These are phyloP conservation scores for Maniola hyperantus DNA, from an alignment of 2,888 invertebrate genomes.

Conservation along the genomic window DNA sequence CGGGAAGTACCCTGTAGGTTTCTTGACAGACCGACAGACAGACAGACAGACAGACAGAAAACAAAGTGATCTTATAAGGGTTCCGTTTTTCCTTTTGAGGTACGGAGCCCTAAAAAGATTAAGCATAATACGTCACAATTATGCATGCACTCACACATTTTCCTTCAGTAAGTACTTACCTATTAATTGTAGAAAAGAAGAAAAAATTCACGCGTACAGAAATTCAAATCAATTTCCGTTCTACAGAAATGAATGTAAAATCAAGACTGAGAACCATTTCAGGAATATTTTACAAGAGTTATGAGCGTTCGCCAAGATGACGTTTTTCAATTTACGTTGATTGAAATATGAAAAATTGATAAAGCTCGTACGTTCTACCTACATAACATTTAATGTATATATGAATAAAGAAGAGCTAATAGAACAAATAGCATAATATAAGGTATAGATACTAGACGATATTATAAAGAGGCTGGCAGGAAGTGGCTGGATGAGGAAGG, in stretches of 20 bases:
- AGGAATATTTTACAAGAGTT: conserved; percentile 23
- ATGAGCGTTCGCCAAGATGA: conserved; percentile 14
- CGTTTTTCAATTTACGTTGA: conserved; percentile 24
- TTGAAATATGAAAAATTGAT: conserved; percentile 19
- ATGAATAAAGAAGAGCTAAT: not conserved
- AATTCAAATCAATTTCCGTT: conserved; percentile 26
- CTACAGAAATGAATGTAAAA: conserved; percentile 16
- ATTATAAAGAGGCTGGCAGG: too few species aligned
- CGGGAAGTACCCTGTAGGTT: too few species aligned
- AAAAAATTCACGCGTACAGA: conserved; percentile 1
- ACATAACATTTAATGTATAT: not conserved
- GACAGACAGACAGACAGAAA: too few species aligned
- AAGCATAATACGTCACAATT: too few species aligned
- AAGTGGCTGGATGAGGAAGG: too few species aligned
- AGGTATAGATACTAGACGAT: too few species aligned
- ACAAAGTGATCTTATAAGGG: too few species aligned
- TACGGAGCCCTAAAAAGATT: too few species aligned
- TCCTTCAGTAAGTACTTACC: not conserved
- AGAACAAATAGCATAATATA: too few species aligned
- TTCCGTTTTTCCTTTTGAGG: too few species aligned
- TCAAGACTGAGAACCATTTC: conserved; percentile 13
- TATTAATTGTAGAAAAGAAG: not conserved
- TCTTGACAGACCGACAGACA: too few species aligned
- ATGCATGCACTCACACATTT: too few species aligned
- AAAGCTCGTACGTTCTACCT: conserved; percentile 7